Percentiles rank a stretch among this genome's conserved stretches.
These are phyloP conservation scores for Oscarella lobularis DNA, from an alignment of 37 sponge, comb jelly and placozoan genomes.

Conservation along the genomic window DNA sequence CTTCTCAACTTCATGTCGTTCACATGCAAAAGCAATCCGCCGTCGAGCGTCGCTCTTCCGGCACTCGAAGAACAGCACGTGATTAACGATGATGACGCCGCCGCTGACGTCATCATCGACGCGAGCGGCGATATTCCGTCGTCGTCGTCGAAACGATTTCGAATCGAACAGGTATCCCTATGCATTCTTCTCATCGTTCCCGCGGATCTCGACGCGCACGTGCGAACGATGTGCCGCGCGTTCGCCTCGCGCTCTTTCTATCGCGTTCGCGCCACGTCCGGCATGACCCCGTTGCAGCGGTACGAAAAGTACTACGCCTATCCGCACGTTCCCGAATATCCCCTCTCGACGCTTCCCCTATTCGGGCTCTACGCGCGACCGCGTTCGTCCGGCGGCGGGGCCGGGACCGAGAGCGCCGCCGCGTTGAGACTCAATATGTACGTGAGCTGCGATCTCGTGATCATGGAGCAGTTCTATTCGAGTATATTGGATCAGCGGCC, in stretches of 20 bases:
- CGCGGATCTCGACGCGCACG: background rate
- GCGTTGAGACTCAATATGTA: background rate
- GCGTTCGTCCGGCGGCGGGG: background rate
- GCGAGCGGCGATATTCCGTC: background rate
- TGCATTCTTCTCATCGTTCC: background rate
- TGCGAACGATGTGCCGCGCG: background rate
- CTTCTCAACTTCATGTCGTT: background rate
- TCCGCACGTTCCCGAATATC: background rate
- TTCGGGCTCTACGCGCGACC: background rate
- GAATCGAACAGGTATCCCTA: background rate
- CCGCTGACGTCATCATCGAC: no score
- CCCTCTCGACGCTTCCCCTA: background rate
- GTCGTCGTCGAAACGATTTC: background rate
- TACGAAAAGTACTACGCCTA: background rate
- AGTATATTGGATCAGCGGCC: background rate
- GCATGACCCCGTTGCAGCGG: background rate
- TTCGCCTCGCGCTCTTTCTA: background rate
- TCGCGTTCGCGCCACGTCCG: background rate
- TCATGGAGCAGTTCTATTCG: constrained; percentile 2
- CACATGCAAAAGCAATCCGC: background rate
- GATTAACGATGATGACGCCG: background rate
- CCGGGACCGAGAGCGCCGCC: background rate
- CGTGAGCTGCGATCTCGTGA: background rate
- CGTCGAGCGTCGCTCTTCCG: background rate
- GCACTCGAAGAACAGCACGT: background rate